A percentile compares a stretch with the other conserved stretches of the same genome.
phyloP scores from a whole-genome alignment of 92 coral and sea anemone species.

The Pocillopora grandis region DNA sequence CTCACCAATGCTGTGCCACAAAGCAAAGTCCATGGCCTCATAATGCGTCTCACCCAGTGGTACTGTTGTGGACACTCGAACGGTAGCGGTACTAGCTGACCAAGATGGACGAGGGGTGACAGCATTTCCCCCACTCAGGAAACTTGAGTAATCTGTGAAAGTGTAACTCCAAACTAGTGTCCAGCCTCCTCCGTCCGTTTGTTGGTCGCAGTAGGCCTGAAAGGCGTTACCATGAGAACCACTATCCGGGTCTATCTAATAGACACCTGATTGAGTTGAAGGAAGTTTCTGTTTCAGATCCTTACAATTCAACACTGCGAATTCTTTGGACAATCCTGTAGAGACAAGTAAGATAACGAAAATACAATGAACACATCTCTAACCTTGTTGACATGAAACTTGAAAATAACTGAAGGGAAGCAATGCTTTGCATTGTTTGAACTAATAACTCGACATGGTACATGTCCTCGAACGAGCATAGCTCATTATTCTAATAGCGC shows the following conservation, averaged over 20 bases:
- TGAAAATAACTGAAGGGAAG: too few relatives aligned
- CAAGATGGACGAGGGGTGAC: slow-evolving; percentile 40
- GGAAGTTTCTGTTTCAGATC: neutral
- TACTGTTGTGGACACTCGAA: slow-evolving; percentile 25
- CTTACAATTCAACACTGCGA: slow-evolving; percentile 4
- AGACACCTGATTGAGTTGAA: neutral
- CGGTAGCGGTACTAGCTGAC: slow-evolving; percentile 3
- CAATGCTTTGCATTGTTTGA: too few relatives aligned
- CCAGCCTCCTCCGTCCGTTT: slow-evolving; percentile 27
- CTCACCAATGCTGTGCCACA: slow-evolving; percentile 20
- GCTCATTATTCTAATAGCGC: neutral
- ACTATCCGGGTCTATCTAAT: slow-evolving; percentile 26
- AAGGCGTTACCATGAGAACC: slow-evolving; percentile 21
- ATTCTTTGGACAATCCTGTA: neutral
- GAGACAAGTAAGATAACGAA: neutral
- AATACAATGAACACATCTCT: too few relatives aligned
- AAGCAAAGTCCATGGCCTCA: slow-evolving; percentile 30
- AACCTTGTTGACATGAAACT: too few relatives aligned
- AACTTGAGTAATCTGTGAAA: slow-evolving; percentile 7
- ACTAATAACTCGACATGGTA: too few relatives aligned
- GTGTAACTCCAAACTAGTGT: slow-evolving; percentile 49
- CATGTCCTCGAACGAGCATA: too few relatives aligned
- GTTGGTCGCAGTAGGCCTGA: slow-evolving; percentile 22
- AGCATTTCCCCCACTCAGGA: slow-evolving; percentile 8
- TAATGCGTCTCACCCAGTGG: slow-evolving; percentile 45